phyloP scores from a whole-genome alignment of 2,113 vertebrate species.

The Odocoileus hemionus region DNA sequence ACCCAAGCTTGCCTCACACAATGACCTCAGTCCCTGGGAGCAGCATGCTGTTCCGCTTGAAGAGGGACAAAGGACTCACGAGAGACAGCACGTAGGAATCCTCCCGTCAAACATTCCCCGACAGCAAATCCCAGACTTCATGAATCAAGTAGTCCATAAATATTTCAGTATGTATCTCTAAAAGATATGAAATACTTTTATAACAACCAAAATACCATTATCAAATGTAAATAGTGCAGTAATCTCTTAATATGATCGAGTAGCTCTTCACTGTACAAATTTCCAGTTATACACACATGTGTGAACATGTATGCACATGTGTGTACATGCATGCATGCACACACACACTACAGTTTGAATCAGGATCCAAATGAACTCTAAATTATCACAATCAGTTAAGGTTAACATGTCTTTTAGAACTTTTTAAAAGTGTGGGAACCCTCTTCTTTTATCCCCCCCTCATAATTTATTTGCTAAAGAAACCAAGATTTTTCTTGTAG shows the following conservation, averaged over 20 bases:
- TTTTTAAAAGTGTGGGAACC: not conserved
- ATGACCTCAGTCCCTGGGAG: no score
- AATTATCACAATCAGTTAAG: not conserved
- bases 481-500: not conserved
- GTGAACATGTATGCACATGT: not conserved
- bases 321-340: not conserved
- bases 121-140: not conserved
- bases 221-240: not conserved
- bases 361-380: not conserved
- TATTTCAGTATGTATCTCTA: not conserved
- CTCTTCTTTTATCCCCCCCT: not conserved
- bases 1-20: no score
- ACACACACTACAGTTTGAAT: not conserved
- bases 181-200: not conserved
- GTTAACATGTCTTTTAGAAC: not conserved
- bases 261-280: not conserved
- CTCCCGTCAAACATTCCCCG: no score
- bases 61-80: no score
- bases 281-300: not conserved
- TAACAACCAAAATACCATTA: not conserved
- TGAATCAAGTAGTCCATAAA: not conserved
- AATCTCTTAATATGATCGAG: not conserved
- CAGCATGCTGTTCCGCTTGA: no score
- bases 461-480: conserved; percentile 25
- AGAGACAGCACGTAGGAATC: no score